Conservation (phyloP, 2,888 invertebrate genomes). For the Trypoxylon attenuatum region DNA sequence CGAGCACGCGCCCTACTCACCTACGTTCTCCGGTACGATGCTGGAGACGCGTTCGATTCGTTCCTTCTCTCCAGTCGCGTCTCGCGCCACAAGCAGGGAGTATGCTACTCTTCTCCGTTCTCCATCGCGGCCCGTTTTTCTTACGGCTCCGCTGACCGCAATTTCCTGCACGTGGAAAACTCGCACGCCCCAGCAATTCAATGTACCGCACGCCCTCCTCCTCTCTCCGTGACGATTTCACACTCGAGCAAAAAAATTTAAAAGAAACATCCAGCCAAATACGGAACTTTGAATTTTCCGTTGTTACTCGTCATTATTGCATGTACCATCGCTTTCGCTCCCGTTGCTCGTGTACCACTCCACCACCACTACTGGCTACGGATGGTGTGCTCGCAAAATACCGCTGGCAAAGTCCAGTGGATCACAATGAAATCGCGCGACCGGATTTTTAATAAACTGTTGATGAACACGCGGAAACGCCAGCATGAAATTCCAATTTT, state of each 20-base stretch:
- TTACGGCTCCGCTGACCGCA: no score
- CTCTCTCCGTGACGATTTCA: no score
- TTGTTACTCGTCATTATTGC: not conserved
- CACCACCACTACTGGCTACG: no score
- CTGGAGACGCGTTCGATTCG: slow-evolving; percentile 48
- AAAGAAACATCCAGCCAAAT: no score
- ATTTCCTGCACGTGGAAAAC: no score
- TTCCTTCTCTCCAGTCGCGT: slow-evolving; percentile 47
- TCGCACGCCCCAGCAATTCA: no score
- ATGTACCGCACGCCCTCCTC: no score
- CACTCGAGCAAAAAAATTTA: no score
- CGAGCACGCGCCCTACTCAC: slow-evolving; percentile 53
- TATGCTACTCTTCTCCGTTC: slow-evolving; percentile 17
- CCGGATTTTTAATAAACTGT: slow-evolving; percentile 19
- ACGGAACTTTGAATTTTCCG: no score
- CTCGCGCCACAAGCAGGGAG: slow-evolving; percentile 49
- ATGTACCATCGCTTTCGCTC: not conserved
- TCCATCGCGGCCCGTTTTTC: not conserved
- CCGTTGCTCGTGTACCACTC: no score
- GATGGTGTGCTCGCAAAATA: not conserved
- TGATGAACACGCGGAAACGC: slow-evolving; percentile 1
- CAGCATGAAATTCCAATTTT: slow-evolving; percentile 8
- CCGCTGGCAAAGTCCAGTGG: not conserved
- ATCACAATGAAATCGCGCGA: slow-evolving; percentile 6
- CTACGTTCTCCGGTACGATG: slow-evolving; percentile 44